These are phyloP conservation scores for Picus viridis DNA, from an alignment of 2,797 vertebrate species.

Conservation along the genomic window DNA sequence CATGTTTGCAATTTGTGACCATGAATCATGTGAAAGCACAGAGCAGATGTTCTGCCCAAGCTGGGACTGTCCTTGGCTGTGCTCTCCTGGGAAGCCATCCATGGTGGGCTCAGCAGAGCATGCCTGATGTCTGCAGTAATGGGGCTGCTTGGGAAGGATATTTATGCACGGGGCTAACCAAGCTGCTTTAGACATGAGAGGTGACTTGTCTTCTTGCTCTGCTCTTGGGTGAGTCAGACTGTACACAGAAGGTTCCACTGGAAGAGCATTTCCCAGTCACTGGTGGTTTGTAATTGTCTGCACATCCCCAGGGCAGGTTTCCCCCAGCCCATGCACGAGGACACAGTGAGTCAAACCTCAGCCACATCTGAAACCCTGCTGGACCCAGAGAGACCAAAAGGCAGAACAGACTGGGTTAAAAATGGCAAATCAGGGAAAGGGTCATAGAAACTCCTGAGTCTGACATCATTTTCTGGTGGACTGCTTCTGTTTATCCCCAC, in stretches of 20 bases:
- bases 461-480: not conserved
- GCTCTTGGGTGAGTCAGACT: conserved; percentile 62
- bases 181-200: conserved; percentile 27
- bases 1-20: not conserved
- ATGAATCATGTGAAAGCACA: conserved; percentile 49
- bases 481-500: not conserved
- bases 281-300: conserved; percentile 20
- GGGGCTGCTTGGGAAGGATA: conserved; percentile 56
- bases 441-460: not conserved
- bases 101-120: conserved; percentile 37
- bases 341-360: fast-evolving
- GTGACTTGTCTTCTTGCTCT: conserved; percentile 44
- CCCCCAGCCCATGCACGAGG: not conserved
- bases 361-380: fast-evolving
- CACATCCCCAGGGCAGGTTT: not conserved
- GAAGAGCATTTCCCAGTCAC: conserved; percentile 1
- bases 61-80: not conserved
- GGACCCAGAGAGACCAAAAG: not conserved
- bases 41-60: conserved; percentile 62
- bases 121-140: conserved; percentile 49
- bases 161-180: conserved; percentile 32
- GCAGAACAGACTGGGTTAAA: not conserved
- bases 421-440: not conserved
- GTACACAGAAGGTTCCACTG: not conserved
- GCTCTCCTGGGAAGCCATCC: conserved; percentile 45